Conservation (phyloP, 2,797 vertebrate species). For the Cryptoblepharus egeriae region DNA sequence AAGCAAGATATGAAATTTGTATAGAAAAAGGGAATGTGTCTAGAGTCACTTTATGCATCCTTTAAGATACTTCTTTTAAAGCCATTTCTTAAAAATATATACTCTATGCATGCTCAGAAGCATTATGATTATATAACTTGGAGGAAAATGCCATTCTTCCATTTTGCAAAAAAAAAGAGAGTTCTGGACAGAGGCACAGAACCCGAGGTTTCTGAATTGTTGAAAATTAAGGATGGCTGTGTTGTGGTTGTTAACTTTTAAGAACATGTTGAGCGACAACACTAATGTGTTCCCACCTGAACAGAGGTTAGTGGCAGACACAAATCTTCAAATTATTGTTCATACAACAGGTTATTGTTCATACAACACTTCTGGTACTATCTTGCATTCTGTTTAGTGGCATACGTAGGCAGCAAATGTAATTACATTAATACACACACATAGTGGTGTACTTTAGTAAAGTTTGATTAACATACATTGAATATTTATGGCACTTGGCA, state of each 20-base stretch:
- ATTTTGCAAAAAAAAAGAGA: background rate
- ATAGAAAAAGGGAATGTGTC: too few species aligned
- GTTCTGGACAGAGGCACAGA: background rate
- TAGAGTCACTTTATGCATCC: too few species aligned
- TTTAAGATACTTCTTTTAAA: too few species aligned
- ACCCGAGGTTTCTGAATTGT: background rate
- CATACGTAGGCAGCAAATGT: constrained; percentile 45
- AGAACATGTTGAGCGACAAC: background rate
- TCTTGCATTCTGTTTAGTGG: constrained; percentile 43
- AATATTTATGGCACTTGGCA: constrained; percentile 48
- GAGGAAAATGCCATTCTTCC: background rate
- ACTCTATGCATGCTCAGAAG: too few species aligned
- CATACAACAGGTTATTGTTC: constrained; percentile 41
- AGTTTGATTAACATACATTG: constrained; percentile 53
- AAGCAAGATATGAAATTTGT: too few species aligned
- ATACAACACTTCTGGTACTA: constrained; percentile 38
- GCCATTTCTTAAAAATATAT: too few species aligned
- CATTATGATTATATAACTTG: too few species aligned
- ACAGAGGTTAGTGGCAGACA: background rate
- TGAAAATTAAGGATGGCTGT: background rate
- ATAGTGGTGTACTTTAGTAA: constrained; percentile 58
- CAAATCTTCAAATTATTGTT: constrained; percentile 24
- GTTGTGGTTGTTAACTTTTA: too few species aligned
- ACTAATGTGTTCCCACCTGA: background rate
- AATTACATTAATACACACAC: constrained; percentile 39